Conservation (phyloP, 2,797 vertebrate genomes). For the Peromyscus eremicus region DNA sequence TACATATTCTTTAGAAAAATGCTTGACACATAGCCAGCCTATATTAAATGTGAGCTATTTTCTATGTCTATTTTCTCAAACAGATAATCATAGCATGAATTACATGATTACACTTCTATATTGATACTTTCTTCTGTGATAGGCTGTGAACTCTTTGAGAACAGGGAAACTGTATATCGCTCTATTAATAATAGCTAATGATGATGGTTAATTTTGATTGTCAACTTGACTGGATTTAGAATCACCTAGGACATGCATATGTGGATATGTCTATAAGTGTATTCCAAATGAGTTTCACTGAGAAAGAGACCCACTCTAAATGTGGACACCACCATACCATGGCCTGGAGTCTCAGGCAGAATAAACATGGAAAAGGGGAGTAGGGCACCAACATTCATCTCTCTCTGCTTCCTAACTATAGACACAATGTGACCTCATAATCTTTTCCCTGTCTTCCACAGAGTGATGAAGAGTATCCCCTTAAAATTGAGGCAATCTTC, state of each 20-base stretch:
- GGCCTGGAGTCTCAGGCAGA: neutral
- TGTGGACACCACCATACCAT: neutral
- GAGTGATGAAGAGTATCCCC: neutral
- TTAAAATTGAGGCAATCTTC: neutral
- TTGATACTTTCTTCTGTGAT: conserved; percentile 40
- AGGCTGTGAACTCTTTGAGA: conserved; percentile 54
- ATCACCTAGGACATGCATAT: neutral
- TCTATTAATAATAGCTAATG: conserved; percentile 20
- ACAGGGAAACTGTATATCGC: neutral
- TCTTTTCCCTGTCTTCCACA: neutral
- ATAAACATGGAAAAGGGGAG: neutral
- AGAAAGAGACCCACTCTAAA: neutral
- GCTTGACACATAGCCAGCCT: conserved; percentile 13
- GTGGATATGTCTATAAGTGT: neutral
- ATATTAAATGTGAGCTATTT: conserved; percentile 40
- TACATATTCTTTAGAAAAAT: conserved; percentile 50
- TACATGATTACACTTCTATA: conserved; percentile 6
- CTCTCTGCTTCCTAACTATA: neutral
- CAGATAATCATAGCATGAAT: conserved; percentile 7
- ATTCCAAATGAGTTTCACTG: neutral
- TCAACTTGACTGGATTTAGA: neutral
- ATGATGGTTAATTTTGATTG: conserved; percentile 8
- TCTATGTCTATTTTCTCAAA: conserved; percentile 41
- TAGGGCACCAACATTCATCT: neutral
- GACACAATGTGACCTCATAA: neutral